A percentile compares a stretch with the other conserved stretches of the same genome.
These are phyloP conservation scores for Okapia johnstoni DNA, from an alignment of 2,113 vertebrate genomes.

Conservation along the genomic window DNA sequence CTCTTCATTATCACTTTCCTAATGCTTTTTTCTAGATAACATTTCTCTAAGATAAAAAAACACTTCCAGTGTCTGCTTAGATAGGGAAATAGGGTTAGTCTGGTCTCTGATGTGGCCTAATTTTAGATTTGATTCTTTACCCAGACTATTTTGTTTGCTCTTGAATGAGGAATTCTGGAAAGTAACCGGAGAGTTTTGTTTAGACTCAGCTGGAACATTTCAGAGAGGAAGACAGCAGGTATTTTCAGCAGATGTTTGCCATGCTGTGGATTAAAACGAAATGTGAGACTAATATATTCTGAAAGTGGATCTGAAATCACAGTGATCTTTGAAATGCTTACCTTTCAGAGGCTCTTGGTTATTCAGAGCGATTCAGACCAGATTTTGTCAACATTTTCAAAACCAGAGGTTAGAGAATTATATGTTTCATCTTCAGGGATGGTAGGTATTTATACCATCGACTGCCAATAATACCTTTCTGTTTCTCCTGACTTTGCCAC, in stretches of 20 bases:
- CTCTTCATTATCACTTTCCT: background rate
- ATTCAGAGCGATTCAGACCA: background rate
- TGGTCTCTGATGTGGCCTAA: background rate
- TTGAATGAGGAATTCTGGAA: background rate
- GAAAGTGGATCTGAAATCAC: slow-evolving; percentile 38
- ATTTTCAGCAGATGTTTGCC: slow-evolving; percentile 45
- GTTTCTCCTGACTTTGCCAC: background rate
- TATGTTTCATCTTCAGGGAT: background rate
- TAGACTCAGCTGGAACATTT: background rate
- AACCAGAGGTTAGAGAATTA: background rate
- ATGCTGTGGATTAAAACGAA: background rate
- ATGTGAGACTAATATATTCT: slow-evolving; percentile 5
- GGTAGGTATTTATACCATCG: background rate
- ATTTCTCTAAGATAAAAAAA: background rate
- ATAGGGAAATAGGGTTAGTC: background rate
- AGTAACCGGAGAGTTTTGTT: background rate
- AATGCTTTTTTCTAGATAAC: background rate
- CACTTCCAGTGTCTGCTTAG: background rate
- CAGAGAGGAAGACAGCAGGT: slow-evolving; percentile 5
- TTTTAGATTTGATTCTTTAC: slow-evolving; percentile 7
- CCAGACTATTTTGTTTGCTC: background rate
- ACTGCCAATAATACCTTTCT: background rate
- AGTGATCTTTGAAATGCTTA: background rate
- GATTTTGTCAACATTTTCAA: slow-evolving; percentile 41
- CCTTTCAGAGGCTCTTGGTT: background rate